A percentile compares a stretch with the other conserved stretches of the same genome.
Conservation (phyloP, 2,113 vertebrate genomes). For the Narcine bancroftii region DNA sequence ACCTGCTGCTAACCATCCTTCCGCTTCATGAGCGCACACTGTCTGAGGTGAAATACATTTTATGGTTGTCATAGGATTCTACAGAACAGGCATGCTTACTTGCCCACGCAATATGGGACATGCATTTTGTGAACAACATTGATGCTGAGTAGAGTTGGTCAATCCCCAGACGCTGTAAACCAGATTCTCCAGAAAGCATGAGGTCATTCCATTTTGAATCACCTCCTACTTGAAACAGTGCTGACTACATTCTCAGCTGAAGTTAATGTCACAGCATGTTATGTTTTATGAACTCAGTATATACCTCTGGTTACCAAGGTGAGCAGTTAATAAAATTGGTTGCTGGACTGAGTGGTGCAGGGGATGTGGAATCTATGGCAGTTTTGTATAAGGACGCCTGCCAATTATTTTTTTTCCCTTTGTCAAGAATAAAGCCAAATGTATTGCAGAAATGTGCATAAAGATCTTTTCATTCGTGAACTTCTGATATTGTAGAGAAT, state of each 20-base stretch:
- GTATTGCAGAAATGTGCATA: no score
- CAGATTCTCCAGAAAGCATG: background rate
- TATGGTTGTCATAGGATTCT: background rate
- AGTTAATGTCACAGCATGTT: background rate
- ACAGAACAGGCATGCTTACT: background rate
- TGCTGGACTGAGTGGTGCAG: no score
- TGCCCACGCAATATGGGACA: background rate
- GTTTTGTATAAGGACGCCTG: no score
- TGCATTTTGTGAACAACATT: background rate
- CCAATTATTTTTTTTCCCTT: no score
- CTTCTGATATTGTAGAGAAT: no score
- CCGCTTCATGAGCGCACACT: no score
- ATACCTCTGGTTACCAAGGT: background rate
- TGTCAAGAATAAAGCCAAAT: no score
- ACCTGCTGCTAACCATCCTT: background rate
- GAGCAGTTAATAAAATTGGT: no score
- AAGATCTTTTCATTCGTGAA: no score
- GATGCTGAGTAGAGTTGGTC: background rate
- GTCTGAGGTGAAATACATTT: background rate
- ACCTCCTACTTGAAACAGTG: background rate
- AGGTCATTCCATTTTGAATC: background rate
- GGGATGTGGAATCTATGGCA: no score
- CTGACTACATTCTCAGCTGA: background rate
- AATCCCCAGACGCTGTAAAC: background rate
- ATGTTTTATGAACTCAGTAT: background rate